Base-by-base conservation (phyloP, 2,113 vertebrate species). In the Salvelinus fontinalis region DNA sequence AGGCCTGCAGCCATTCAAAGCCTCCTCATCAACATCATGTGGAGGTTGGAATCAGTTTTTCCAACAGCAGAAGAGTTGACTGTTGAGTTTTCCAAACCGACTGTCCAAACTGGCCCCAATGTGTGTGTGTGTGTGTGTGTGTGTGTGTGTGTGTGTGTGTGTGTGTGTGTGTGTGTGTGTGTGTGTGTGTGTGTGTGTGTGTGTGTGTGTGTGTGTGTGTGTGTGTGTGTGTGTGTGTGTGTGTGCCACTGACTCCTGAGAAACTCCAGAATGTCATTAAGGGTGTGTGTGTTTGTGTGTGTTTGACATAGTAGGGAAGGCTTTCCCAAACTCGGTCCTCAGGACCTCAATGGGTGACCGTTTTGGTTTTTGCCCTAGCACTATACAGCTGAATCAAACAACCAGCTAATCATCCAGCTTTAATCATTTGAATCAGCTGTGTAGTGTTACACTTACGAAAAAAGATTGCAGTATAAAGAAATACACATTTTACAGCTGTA, bases 1-100 rank as follows among this genome's bases (percentile, higher is more conserved):
- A 39, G 34, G 34, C 34, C 34, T 39, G 7, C 34, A 39, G 34
- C 6, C 34, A 39, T 7, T 39, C 34, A 39, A 39, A 9, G 34
- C 31, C 48, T 34, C 24, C 22, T 4, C 48, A 31, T 74, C 81
- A 69, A 82, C 70, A 71, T 67, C 7, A 22, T 34, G n/a, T 22
- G 57, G 14, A 44, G 64, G 7, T 39, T 71, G 13, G 62, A 72
- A 54, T 39, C 82, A 83, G 86, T 83, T 82, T 89, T 90, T 87
- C 86, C 83, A 9, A 67, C 77, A 51, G 78, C 57, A 80, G 82
- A 83, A 82, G 34, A 76, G 73, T 31, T 82, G 57, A 70, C 81
- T 29, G 72, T 76, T 75, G 69, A 85, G 81, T 87, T 91, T 90
- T 88, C 82, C 81, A 76, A 39, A 49, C 27, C 71, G 64, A 34